Evolutionary conservation across 2,888 invertebrate genomes (phyloP).

Genomic region (Tachystola acroxantha): DNA sequence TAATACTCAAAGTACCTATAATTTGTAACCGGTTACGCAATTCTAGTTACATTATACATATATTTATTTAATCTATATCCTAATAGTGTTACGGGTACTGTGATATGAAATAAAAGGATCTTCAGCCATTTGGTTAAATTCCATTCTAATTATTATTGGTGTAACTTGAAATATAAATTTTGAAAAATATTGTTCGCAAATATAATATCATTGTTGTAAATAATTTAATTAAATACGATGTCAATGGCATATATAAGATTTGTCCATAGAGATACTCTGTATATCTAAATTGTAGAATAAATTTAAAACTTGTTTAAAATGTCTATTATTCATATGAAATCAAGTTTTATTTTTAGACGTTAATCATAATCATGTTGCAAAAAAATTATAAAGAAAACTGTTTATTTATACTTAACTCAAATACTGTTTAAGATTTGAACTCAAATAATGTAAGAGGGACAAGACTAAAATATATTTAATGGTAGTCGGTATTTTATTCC

Average conservation of each 20-base stretch:
- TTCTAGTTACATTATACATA: constrained; percentile 26
- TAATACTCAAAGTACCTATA: constrained; percentile 23
- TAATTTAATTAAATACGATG: constrained; percentile 40
- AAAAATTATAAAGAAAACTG: background rate
- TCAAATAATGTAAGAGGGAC: constrained; percentile 38
- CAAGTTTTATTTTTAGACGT: too few species aligned
- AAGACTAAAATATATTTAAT: constrained; percentile 48
- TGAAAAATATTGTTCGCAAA: constrained; percentile 25
- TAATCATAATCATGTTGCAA: too few species aligned
- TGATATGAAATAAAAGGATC: constrained; percentile 52
- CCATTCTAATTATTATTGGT: background rate
- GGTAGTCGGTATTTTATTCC: constrained; percentile 23
- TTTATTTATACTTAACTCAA: background rate
- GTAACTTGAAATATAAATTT: constrained; percentile 1
- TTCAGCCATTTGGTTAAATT: constrained; percentile 21
- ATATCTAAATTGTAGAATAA: constrained; percentile 21
- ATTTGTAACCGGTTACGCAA: constrained; percentile 34
- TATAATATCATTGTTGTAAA: constrained; percentile 51
- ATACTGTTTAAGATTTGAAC: background rate
- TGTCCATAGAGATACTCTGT: constrained; percentile 51
- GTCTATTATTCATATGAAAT: too few species aligned
- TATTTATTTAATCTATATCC: constrained; percentile 32
- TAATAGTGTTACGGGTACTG: constrained; percentile 57
- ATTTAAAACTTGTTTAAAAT: constrained; percentile 19
- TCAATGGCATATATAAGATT: constrained; percentile 40